Evolutionary conservation across 2,888 invertebrate species (phyloP).

Genomic region (Apotomis turbidana): DNA sequence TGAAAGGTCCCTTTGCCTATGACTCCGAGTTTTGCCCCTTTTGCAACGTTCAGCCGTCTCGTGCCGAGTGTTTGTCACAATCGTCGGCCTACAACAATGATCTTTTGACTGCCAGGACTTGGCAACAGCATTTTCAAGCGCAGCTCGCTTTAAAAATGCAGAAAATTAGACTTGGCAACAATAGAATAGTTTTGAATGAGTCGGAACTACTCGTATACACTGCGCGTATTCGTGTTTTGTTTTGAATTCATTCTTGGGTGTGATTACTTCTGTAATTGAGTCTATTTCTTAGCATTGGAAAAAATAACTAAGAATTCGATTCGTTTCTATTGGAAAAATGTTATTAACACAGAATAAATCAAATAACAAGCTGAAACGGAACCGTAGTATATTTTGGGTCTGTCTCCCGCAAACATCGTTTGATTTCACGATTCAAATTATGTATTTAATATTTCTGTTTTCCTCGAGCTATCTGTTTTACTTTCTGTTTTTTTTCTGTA

Average conservation of each 20-base stretch:
- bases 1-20: slow-evolving; percentile 60
- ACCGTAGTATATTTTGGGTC: background rate
- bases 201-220: background rate
- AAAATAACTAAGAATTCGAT: background rate
- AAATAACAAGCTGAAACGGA: slow-evolving; percentile 6
- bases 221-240: background rate
- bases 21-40: slow-evolving; percentile 57
- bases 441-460: slow-evolving; percentile 59
- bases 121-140: slow-evolving; percentile 54
- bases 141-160: slow-evolving; percentile 59
- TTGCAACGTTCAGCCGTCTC: slow-evolving; percentile 52
- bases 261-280: background rate
- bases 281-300: background rate
- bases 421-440: slow-evolving; percentile 51
- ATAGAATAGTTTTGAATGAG: slow-evolving; percentile 38
- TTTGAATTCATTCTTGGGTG: background rate
- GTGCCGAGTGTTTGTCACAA: slow-evolving; percentile 61
- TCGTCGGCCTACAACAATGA: slow-evolving; percentile 68
- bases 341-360: slow-evolving; percentile 17
- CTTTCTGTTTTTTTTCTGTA: slow-evolving; percentile 62
- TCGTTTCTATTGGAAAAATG: background rate
- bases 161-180: slow-evolving; percentile 63
- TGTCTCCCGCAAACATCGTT: slow-evolving; percentile 27
- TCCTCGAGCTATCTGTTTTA: slow-evolving; percentile 62
- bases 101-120: slow-evolving; percentile 70